These are phyloP conservation scores for Cromileptes altivelis DNA, from an alignment of 2,113 vertebrate genomes.

Conservation along the genomic window DNA sequence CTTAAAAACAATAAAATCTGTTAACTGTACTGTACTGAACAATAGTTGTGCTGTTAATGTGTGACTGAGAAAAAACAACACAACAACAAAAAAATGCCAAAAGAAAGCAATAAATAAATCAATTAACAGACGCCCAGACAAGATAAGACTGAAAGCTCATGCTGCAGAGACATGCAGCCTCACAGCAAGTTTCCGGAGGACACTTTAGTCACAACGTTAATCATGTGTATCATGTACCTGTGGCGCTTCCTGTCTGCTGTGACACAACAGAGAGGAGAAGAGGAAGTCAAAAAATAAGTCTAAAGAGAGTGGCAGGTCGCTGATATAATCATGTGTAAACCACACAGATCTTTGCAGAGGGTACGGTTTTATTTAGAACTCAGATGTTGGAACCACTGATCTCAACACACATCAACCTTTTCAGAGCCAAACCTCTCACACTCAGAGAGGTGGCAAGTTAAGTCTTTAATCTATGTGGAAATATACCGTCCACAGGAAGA, in stretches of 20 bases:
- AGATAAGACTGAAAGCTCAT: constrained; percentile 14
- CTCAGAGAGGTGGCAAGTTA: neutral
- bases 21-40: too few species aligned
- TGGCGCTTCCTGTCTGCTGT: constrained; percentile 69
- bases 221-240: constrained; percentile 60
- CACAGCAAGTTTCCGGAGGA: constrained; percentile 50
- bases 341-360: neutral
- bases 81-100: neutral
- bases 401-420: neutral
- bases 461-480: neutral
- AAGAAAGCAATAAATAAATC: neutral
- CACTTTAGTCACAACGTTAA: constrained; percentile 26
- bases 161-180: constrained; percentile 41
- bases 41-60: neutral
- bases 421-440: neutral
- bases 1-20: too few species aligned
- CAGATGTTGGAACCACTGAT: neutral
- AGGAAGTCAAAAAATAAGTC: constrained; percentile 53
- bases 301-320: neutral
- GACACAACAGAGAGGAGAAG: constrained; percentile 30
- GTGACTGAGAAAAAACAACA: neutral
- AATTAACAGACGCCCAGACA: neutral
- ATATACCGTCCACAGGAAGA: neutral
- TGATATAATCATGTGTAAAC: neutral
- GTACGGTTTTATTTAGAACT: neutral